phyloP scores from a whole-genome alignment of 53 echinoderm and acorn worm species.

The Apostichopus leukothele region DNA sequence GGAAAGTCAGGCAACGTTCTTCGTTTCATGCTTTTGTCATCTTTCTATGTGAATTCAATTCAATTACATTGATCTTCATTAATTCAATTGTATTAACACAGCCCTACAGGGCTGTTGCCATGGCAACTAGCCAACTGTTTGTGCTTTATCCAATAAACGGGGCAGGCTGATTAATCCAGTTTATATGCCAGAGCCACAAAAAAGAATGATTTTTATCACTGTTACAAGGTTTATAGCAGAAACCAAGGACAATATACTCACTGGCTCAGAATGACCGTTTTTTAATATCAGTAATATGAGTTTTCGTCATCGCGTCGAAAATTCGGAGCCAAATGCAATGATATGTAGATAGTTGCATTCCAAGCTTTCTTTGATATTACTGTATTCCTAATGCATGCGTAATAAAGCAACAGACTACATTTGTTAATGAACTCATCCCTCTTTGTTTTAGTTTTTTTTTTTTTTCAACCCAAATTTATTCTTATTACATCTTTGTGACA shows the following conservation, averaged over 20 bases:
- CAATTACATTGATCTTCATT: slow-evolving; percentile 42
- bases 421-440: too few species aligned
- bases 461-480: too few species aligned
- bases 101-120: slow-evolving; percentile 30
- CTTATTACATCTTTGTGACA: too few species aligned
- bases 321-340: too few species aligned
- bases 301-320: too few species aligned
- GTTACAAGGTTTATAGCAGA: background rate
- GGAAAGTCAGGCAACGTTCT: too few species aligned
- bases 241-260: background rate
- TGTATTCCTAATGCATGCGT: too few species aligned
- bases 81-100: slow-evolving; percentile 32
- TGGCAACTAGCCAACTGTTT: slow-evolving; percentile 33
- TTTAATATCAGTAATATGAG: too few species aligned
- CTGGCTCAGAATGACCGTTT: background rate
- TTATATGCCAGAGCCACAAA: background rate
- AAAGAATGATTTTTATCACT: background rate
- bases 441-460: too few species aligned
- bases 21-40: background rate
- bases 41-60: background rate
- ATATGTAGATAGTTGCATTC: too few species aligned
- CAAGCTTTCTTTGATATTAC: too few species aligned
- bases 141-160: slow-evolving; percentile 38
- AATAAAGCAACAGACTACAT: too few species aligned
- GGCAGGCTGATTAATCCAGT: slow-evolving; percentile 40